Evolutionary conservation across 2,888 invertebrate species (phyloP), one percentile per base, ranked within the genome.

Genomic region (Himalopsyche tibetana): DNA sequence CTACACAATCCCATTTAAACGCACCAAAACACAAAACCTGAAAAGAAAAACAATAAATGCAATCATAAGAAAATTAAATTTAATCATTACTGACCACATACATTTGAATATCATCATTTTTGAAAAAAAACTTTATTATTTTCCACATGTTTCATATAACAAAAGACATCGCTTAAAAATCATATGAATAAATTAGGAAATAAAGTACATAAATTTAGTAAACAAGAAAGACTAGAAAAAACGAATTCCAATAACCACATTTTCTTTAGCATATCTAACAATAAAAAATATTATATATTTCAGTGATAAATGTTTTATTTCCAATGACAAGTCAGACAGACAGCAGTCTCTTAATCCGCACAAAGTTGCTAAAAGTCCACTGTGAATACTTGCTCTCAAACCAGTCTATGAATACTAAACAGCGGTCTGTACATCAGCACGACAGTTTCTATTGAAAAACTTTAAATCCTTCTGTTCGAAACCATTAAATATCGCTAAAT

Each of bases 1-100:
- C 55, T 45, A 38, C 74, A 74, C 80, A 80, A 79, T 84, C 79
- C 86, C 86, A 86, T 86, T 80, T 86, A 84, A 80, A n/a, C 55
- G 55, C 82, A 74, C 51, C 15, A 28, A 56, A 55, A 82, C 79
- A 80, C 63, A 63, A 63, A 51, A 82, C 51, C 86, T 86, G 86
- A 45, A 86, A 82, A 15, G 42, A 85, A 36, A 80, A 38, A 38
- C 28, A 51, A 51, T 3, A 80, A n/a, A 40, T 28, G 40, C 2
- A 80, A 80, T n/a, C 17, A 40, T 40, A 40, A 4, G n/a, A 42
- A 5, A 38, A 38, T 40, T 5, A 42, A 80, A 9, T 9, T 38
- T 36, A 36, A 56, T 17, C 55, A 55, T 55, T 6, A 42, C 42
- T 3, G 42, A 42, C 8, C 42, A 42, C 42, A 42, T 42, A 8